Evolutionary conservation across 2,797 vertebrate genomes (phyloP).

Genomic region (Peromyscus melanophrys): DNA sequence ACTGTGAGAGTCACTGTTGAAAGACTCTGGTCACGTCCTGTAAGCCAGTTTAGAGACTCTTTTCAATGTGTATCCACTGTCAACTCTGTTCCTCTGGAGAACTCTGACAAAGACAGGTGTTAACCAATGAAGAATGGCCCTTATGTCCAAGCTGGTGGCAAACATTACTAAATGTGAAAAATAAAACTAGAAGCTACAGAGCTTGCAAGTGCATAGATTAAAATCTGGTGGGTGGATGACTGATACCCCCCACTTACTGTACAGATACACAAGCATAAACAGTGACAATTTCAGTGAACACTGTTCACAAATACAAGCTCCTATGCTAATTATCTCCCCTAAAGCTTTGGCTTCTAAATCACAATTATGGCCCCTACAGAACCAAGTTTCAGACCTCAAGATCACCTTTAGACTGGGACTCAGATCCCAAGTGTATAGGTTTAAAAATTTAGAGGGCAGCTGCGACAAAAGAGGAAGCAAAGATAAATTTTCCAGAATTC

Average conservation of each 20-base stretch:
- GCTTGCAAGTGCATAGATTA: background rate
- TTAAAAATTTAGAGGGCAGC: slow-evolving; percentile 51
- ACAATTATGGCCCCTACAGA: background rate
- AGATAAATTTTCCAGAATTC: slow-evolving; percentile 59
- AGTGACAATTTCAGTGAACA: background rate
- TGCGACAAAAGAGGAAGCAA: background rate
- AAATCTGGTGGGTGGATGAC: background rate
- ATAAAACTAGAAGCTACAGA: background rate
- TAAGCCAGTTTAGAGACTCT: background rate
- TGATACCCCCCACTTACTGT: background rate
- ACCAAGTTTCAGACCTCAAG: background rate
- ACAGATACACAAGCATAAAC: background rate
- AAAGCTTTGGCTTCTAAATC: slow-evolving; percentile 4
- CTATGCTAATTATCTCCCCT: background rate
- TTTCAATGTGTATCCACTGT: background rate
- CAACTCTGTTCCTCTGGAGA: background rate
- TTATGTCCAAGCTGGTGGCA: background rate
- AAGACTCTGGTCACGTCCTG: background rate
- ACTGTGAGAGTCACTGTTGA: background rate
- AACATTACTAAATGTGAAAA: slow-evolving; percentile 27
- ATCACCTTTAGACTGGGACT: slow-evolving; percentile 51
- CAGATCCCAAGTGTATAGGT: background rate
- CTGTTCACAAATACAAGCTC: background rate
- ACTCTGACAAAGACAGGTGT: background rate
- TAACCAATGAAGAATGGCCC: background rate